phyloP scores from a whole-genome alignment of 2,888 invertebrate species.

The Dyspetes luteomarginatus region DNA sequence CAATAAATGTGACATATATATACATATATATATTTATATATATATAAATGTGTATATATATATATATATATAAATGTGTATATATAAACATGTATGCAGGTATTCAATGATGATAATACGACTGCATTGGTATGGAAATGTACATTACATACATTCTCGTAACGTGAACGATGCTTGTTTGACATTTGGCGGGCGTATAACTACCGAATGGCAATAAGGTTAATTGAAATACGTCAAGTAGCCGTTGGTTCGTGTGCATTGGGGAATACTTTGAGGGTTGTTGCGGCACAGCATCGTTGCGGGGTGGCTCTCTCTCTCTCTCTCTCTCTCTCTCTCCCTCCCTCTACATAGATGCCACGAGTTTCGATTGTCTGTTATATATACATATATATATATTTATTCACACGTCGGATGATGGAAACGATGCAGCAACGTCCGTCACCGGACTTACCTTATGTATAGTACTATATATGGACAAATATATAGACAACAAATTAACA shows the following conservation, averaged over 20 bases:
- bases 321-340: no score
- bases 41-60: no score
- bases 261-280: conserved; percentile 73
- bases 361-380: conserved; percentile 7
- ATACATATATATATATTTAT: background rate
- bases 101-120: conserved; percentile 24
- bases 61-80: background rate
- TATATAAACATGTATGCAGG: no score
- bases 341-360: background rate
- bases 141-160: conserved; percentile 58
- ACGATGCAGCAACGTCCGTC: conserved; percentile 38
- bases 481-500: background rate
- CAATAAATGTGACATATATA: background rate
- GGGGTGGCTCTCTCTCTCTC: background rate
- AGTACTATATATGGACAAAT: background rate
- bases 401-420: conserved; percentile 20
- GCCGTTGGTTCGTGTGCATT: conserved; percentile 67
- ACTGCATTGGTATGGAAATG: background rate
- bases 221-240: conserved; percentile 81
- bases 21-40: no score
- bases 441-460: conserved; percentile 26
- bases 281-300: conserved; percentile 3
- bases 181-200: conserved; percentile 76
- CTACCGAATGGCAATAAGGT: conserved; percentile 77
- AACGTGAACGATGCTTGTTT: conserved; percentile 65